Evolutionary conservation across 2,113 vertebrate genomes (phyloP).

Genomic region (Beaufortia kweichowensis): DNA sequence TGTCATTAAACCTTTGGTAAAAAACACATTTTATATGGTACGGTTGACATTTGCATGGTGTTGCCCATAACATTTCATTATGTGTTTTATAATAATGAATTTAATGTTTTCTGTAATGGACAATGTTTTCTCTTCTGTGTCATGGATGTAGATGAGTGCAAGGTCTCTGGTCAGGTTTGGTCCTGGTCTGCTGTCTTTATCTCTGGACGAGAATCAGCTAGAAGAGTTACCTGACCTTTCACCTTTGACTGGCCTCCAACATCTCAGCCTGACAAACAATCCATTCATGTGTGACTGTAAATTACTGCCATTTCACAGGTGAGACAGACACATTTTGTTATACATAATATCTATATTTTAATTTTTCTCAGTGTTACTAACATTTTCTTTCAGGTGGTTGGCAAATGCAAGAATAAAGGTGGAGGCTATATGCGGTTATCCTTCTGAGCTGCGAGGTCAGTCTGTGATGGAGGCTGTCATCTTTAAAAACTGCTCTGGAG

Average conservation of each 20-base stretch:
- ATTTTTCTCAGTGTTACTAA: not conserved
- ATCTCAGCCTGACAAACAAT: conserved; percentile 81
- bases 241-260: conserved; percentile 75
- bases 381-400: conserved; percentile 79
- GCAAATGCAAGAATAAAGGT: conserved; percentile 76
- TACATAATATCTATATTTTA: not conserved
- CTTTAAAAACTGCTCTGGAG: conserved; percentile 77
- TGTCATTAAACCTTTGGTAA: no score
- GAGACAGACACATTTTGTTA: conserved; percentile 27
- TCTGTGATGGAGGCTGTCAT: conserved; percentile 71
- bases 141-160: conserved; percentile 65
- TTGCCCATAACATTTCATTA: not conserved
- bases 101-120: not conserved
- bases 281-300: conserved; percentile 84
- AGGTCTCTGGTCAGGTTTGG: conserved; percentile 78
- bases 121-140: not conserved
- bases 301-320: conserved; percentile 81
- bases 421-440: conserved; percentile 77
- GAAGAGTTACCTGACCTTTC: conserved; percentile 73
- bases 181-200: conserved; percentile 73
- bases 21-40: no score
- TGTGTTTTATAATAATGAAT: not conserved
- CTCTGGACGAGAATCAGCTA: conserved; percentile 84
- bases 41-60: no score
- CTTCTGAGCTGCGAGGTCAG: conserved; percentile 72